Conservation (phyloP, 30 jellyfish, hydroid and myxozoan species). For the Cassiopea xamachana region DNA sequence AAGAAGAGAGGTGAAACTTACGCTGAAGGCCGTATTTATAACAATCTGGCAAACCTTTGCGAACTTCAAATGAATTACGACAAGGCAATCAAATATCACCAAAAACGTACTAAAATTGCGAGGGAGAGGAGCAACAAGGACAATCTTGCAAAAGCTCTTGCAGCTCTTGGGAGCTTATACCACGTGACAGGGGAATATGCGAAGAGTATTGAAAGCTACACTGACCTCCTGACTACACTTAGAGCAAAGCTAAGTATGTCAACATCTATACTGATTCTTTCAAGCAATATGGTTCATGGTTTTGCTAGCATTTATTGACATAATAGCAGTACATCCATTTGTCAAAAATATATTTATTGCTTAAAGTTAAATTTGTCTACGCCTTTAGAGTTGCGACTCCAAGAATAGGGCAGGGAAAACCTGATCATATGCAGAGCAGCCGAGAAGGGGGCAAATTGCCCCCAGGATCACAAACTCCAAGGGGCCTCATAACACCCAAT, state of each 20-base stretch:
- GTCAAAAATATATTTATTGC: no score
- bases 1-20: slow-evolving; percentile 73
- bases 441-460: no score
- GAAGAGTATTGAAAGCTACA: slow-evolving; percentile 73
- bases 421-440: no score
- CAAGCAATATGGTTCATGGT: no score
- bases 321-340: no score
- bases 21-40: slow-evolving; percentile 81
- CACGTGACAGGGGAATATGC: slow-evolving; percentile 55
- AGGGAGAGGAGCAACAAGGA: slow-evolving; percentile 80
- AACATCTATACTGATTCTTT: background rate
- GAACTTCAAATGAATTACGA: slow-evolving; percentile 87
- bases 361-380: no score
- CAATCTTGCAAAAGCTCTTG: slow-evolving; percentile 76
- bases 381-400: no score
- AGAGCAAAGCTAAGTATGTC: slow-evolving; percentile 71
- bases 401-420: no score
- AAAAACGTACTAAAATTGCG: slow-evolving; percentile 73
- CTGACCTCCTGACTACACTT: slow-evolving; percentile 56
- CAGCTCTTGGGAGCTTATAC: slow-evolving; percentile 83
- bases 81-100: slow-evolving; percentile 79
- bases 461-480: no score
- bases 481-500: no score
- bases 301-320: no score
- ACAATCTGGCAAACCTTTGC: slow-evolving; percentile 85